Base-by-base conservation (phyloP, 2,888 invertebrate genomes). In the Tinea pellionella region DNA sequence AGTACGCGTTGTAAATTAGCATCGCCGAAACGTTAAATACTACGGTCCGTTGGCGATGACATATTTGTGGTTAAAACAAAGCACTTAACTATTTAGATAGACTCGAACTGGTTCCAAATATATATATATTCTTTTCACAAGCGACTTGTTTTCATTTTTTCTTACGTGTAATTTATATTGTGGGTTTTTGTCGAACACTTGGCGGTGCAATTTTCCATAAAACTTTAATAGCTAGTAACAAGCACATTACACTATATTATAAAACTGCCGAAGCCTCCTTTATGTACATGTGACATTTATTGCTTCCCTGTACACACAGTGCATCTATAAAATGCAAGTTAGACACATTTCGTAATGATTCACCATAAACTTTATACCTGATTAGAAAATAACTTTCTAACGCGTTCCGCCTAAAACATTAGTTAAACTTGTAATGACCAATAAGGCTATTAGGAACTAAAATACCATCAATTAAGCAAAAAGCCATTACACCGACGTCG, bases 401-500 rank as follows among this genome's bases (percentile, higher is more conserved):
- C 59, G 59, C 19, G 47, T 43, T 42, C 47, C 47, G 59, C 43
- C 59, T 41, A 59, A 59, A 59, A 59, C 59, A 43, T 43, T 43
- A 59, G 59, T 43, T 43, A 42, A 32, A 19, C 43, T 43, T 16
- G 59, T 59, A 47, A 59, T 47, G 29, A 30, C 59, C 59, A 30
- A 30, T 47, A 43, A 24, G 29, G 43, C 43, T 59, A 59, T 59
- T 43, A 43, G 59, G 47, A 24, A 37, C 43, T 15, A 47, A 59
- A 59, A 59, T 43, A 59, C 43, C 51, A 59, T 59, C 59, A 74
- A 75, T 75, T 72, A 72, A 65, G 63, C 62, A 61, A 69, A 73
- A 65, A 67, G 64, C 69, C 67, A 74, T 76, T 72, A 73, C 66
- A 62, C 63, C 63, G 65, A n/a, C n/a, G n/a, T n/a, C n/a, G n/a